Evolutionary conservation across 2,797 vertebrate genomes (phyloP).

Genomic region (Manis pentadactyla): DNA sequence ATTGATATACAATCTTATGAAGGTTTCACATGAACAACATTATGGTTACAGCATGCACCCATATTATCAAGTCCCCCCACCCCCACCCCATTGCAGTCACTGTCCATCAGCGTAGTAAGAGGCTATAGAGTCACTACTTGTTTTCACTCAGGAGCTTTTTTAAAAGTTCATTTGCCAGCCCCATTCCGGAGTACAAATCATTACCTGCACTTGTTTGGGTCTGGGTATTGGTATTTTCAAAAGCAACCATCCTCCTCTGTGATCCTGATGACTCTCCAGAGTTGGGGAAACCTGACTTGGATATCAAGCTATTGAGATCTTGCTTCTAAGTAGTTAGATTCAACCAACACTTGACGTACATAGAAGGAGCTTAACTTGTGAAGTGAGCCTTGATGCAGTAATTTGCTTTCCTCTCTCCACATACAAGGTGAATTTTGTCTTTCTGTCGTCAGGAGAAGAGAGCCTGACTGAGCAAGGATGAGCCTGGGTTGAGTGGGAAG

Average conservation of each 20-base stretch:
- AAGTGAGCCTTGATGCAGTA: not conserved
- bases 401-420: not conserved
- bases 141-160: not conserved
- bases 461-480: not conserved
- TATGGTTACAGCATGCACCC: too few relatives aligned
- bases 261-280: not conserved
- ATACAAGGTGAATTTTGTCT: not conserved
- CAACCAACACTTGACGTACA: not conserved
- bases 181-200: not conserved
- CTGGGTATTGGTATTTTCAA: not conserved
- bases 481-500: not conserved
- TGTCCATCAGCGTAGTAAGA: too few relatives aligned
- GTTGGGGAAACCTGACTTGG: not conserved
- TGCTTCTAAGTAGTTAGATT: conserved; percentile 13
- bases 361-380: not conserved
- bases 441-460: not conserved
- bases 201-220: not conserved
- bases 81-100: too few relatives aligned
- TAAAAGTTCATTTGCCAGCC: not conserved
- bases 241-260: not conserved
- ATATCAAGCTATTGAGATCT: not conserved
- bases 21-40: too few relatives aligned
- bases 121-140: not conserved
- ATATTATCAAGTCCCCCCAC: too few relatives aligned
- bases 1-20: too few relatives aligned